Conservation (phyloP, 2,888 invertebrate species). For the Caenorhabditis sp. region DNA sequence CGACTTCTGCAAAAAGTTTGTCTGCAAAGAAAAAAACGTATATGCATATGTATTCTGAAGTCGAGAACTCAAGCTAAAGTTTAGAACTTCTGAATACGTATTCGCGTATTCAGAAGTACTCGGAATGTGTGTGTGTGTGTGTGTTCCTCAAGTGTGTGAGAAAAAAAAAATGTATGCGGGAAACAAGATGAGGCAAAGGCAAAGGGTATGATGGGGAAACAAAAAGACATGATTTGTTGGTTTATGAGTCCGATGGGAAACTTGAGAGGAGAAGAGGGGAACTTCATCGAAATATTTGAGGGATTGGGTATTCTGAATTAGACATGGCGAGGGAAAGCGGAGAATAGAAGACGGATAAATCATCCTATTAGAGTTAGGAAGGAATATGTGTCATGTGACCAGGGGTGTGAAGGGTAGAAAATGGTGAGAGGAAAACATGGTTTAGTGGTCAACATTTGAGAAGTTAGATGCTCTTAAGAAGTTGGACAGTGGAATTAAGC, state of each 20-base stretch:
- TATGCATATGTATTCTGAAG: too few species aligned
- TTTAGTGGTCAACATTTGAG: neutral
- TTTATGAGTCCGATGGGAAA: conserved; percentile 55
- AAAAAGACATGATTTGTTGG: conserved; percentile 56
- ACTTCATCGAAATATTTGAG: neutral
- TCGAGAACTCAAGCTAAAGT: too few species aligned
- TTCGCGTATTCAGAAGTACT: conserved; percentile 9
- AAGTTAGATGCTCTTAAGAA: too few species aligned
- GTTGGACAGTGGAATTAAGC: too few species aligned
- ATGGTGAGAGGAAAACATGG: neutral
- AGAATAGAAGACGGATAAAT: neutral
- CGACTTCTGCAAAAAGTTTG: conserved; percentile 15
- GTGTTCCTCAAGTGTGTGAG: too few species aligned
- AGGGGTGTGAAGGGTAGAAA: neutral
- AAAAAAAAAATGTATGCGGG: too few species aligned
- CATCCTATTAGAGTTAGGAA: neutral
- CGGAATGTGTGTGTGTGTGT: too few species aligned
- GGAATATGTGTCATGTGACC: neutral
- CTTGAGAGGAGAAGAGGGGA: neutral
- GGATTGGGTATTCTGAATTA: neutral
- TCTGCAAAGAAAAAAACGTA: too few species aligned
- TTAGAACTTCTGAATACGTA: neutral
- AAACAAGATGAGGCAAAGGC: neutral
- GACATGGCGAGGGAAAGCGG: neutral
- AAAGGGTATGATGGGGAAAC: neutral